Base-by-base conservation (phyloP, 2,797 vertebrate genomes). In the Urophycis tenuis region DNA sequence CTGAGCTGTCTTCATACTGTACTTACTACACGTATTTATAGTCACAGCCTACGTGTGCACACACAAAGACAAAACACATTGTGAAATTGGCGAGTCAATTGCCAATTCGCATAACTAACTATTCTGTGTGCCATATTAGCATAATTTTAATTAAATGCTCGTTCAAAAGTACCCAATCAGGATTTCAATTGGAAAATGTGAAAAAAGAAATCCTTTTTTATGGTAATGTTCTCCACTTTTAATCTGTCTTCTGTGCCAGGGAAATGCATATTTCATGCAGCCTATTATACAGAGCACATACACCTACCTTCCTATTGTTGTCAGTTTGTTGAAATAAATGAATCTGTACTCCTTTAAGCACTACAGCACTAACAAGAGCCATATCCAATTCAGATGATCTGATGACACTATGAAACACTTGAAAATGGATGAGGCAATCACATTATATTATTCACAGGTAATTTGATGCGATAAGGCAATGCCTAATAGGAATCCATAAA, bases 121-220 rank as follows among this genome's bases (percentile, higher is more conserved):
- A 81, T 88, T 81, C 75, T 81, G 85, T 80, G 73, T 77, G 29
- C 36, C 1, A 33, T 3, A 87, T 92, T 91, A 88, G 85, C 91
- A 92, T 91, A 89, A 90, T 91, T 90, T 74, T 87, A 90, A 92
- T 91, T 87, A 89, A 89, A 84, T 72, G 77, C 83, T 85, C 22
- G 30, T 71, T 91, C 77, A 82, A 78, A 85, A 83, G 83, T 79
- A 79, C 70, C 80, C 83, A 84, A 85, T 87, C 89, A 84, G 77
- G 74, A 75, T 83, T 81, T 85, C 83, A 81, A 84, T 79, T 80
- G 80, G 74, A 86, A 86, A 85, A 77, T 75, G 75, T 81, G 74
- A 84, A 81, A 86, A 86, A 86, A 86, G 79, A 76, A 79, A 81
- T 72, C 78, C 86, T 88, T 87, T 89, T 87, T 84, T 87, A 85